phyloP scores from a whole-genome alignment of 2,797 vertebrate species.

The Cyclopterus lumpus region DNA sequence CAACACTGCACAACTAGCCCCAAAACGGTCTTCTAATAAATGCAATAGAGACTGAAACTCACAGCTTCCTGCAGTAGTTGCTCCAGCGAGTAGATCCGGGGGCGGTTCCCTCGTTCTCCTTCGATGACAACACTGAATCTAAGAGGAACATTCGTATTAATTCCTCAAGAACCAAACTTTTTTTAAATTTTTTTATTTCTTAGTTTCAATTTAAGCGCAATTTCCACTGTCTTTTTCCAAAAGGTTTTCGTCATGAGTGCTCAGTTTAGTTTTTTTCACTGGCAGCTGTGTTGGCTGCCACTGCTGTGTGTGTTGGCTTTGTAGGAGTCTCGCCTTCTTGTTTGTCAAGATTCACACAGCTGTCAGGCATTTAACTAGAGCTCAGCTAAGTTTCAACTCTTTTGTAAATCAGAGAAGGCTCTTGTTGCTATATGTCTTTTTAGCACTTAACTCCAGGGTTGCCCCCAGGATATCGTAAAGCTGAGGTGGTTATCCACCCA shows the following conservation, averaged over 20 bases:
- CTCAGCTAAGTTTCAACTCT: slow-evolving; percentile 24
- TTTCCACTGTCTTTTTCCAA: slow-evolving; percentile 9
- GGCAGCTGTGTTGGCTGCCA: slow-evolving; percentile 39
- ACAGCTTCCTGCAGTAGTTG: slow-evolving; percentile 97
- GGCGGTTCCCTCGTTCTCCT: slow-evolving; percentile 94
- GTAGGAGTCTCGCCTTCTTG: slow-evolving; percentile 32
- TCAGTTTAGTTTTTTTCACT: slow-evolving; percentile 7
- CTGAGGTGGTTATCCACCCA: background rate
- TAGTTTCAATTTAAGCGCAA: background rate
- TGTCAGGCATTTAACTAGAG: slow-evolving; percentile 33
- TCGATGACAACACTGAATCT: slow-evolving; percentile 97
- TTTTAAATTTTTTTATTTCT: background rate
- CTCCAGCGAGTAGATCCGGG: slow-evolving; percentile 94
- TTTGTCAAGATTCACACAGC: slow-evolving; percentile 51
- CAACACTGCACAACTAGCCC: background rate
- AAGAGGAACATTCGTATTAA: background rate
- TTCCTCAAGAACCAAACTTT: background rate
- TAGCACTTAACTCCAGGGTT: background rate
- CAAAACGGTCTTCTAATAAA: background rate
- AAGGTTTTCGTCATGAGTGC: slow-evolving; percentile 3
- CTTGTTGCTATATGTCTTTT: slow-evolving; percentile 26
- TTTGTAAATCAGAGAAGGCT: slow-evolving; percentile 32
- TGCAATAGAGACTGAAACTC: slow-evolving; percentile 65
- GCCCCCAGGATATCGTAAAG: background rate
- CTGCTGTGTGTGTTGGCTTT: slow-evolving; percentile 43